Base-by-base conservation (phyloP, 2,797 vertebrate species). In the Chelon labrosus region DNA sequence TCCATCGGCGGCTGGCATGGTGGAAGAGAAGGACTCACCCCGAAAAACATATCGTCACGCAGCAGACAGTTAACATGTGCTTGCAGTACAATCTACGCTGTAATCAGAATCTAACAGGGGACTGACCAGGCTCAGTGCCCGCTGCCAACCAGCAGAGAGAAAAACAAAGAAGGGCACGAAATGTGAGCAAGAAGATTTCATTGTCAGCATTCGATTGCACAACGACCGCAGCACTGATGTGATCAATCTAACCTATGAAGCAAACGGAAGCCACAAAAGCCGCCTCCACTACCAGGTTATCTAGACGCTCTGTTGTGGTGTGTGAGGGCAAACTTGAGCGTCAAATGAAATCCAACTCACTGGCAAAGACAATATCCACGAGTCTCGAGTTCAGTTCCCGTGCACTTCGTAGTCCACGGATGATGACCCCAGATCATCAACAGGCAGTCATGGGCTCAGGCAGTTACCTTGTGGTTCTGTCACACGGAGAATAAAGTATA, bases 61-160 rank as follows among this genome's bases (percentile, higher is more conserved):
- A 85, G 81, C 87, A 81, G 86, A 88, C 80, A 83, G 80, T 80
- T 82, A 89, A 27, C 92, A 85, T 90, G 83, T 87, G 82, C 89
- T 86, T 83, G 78, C 78, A 81, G 78, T 81, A 84, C 82, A 86
- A 89, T 91, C 90, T 79, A 75, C 77, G 82, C 74, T 87, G 86
- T 85, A 89, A 91, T 92, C 90, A 87, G 80, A 86, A 83, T 46
- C 75, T 84, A 88, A 80, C 79, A 70, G 71, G 81, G 62, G 79
- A 84, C 62, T 64, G 65, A 50, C 65, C 68, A 57, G 69, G 77
- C 82, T 75, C 76, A 46, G 10, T 77, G 75, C 65, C 78, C 61
- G 31, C 60, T 75, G 73, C 82, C 77, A 82, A 70, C 73, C 68
- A 37, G 65, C 55, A 73, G 35, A 76, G 69, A 73, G 44, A 56